A percentile compares a stretch with the other conserved stretches of the same genome.
These are phyloP conservation scores for Erebia ligea DNA, from an alignment of 2,888 invertebrate species.

Conservation along the genomic window DNA sequence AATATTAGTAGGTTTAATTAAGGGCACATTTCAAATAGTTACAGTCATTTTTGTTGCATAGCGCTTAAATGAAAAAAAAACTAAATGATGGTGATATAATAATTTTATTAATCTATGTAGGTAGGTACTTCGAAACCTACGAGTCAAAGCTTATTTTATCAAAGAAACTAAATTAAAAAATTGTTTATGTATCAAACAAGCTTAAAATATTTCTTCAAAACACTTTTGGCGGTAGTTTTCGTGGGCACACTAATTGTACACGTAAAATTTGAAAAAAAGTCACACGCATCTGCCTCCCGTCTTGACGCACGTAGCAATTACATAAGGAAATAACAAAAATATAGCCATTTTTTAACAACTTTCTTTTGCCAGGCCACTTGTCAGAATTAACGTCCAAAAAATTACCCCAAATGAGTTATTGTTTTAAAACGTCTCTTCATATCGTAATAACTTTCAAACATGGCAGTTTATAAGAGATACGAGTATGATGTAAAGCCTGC, in stretches of 20 bases:
- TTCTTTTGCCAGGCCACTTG: constrained; percentile 53
- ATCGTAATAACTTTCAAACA: constrained; percentile 33
- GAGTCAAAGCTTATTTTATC: neutral
- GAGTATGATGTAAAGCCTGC: constrained; percentile 18
- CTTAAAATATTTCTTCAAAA: neutral
- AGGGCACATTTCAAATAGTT: too few species aligned
- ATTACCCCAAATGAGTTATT: constrained; percentile 56
- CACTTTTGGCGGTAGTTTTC: constrained; percentile 31
- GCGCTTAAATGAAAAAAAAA: too few species aligned
- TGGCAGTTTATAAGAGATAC: constrained; percentile 35
- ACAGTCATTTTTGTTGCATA: too few species aligned
- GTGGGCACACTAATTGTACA: constrained; percentile 51
- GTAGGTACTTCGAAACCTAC: too few species aligned
- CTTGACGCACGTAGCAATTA: constrained; percentile 68
- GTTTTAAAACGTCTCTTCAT: constrained; percentile 44
- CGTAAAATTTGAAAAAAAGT: constrained; percentile 69
- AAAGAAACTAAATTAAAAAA: neutral
- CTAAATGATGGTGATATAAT: too few species aligned
- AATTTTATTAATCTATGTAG: too few species aligned
- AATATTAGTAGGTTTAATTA: too few species aligned
- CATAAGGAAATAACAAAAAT: constrained; percentile 65
- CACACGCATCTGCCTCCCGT: constrained; percentile 78
- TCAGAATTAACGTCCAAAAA: constrained; percentile 55
- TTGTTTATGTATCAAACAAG: neutral
- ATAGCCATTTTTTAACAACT: constrained; percentile 61